Evolutionary conservation across 2,888 invertebrate species (phyloP), one percentile per base, ranked within the genome.

Genomic region (Hydroisotoma schaefferi): DNA sequence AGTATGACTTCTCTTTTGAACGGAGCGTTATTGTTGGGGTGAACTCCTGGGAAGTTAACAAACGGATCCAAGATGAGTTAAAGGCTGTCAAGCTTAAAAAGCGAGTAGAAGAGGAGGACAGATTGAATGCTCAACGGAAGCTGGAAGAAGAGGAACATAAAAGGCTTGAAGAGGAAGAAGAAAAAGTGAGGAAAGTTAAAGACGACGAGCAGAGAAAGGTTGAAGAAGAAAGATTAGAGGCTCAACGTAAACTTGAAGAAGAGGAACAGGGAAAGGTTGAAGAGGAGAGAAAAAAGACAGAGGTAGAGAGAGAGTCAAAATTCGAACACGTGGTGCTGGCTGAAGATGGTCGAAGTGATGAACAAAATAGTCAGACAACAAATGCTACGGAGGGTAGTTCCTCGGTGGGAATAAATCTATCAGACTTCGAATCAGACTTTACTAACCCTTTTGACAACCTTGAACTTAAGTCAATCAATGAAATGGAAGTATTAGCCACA

Each of bases 381-480:
- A n/a, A n/a, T n/a, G n/a, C n/a, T n/a, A n/a, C n/a, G n/a, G 33
- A 12, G 12, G 33, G 10, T 10, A 33, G 33, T 10, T 8, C 33
- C 10, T 10, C 33, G 33, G 33, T 33, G 8, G 23, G 25, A 25
- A 73, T 78, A 55, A 77, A 78, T 68, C 68, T 83, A 75, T 87
- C 86, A 66, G 93, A 94, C 77, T 94, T 94, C 80, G 94, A 94
- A 77, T 85, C 88, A 75, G 92, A 92, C 75, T 90, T 88, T 52
- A 90, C 90, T 55, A 92, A 90, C 76, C 94, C 94, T 0, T 94
- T 94, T 79, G 94, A 94, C 79, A 91, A 89, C 79, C 86, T 92
- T 78, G 93, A 91, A 78, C 77, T 94, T 55, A 91, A 93, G 78
- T 90, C 91, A 43, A 87, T 94, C 61, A 93, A 94, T 79, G 93